Evolutionary conservation across 2,797 vertebrate genomes (phyloP), one percentile per base, ranked within the genome.

Genomic region (Lepus oiostolus): DNA sequence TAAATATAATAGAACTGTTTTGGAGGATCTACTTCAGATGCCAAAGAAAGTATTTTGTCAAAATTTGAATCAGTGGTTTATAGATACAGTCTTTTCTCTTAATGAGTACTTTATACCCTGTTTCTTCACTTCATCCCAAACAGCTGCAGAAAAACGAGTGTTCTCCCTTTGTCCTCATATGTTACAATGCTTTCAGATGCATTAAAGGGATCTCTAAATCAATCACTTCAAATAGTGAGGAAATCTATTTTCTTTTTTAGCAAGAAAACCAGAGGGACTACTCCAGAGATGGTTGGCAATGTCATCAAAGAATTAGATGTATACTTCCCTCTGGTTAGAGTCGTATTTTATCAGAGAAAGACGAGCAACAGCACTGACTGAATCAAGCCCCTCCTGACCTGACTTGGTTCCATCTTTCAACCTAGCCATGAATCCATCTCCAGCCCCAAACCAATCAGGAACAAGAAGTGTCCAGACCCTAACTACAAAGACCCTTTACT

Each of bases 231-330:
- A 63, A 75, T 16, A 68, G 12, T 77, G 79, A 70, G 75, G n/a
- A 76, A 74, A 80, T 21, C 12, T 72, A n/a, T 67, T 75, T 26
- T 90, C 17, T 85, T 21, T 76, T 89, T 90, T 26, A 80, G 58
- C 13, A 67, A 35, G 42, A 86, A 86, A 80, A 84, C 22, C 24
- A 60, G 17, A 65, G 21, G 47, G 26, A 82, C 19, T 11, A 2
- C 52, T 65, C 62, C 38, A 68, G 19, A 88, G 30, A 72, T 14
- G n/a, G 7, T n/a, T 54, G 4, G 7, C 24, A 13, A 68, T 19
- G 4, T 62, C 63, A 54, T 62, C 60, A 63, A 70, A 91, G 32
- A 77, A 54, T 58, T n/a, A 62, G 7, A n/a, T 35, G 22, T 76
- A 19, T 72, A 1, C 63, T 67, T 63, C 13, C 52, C 22, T 28